Evolutionary conservation across 1,140 invertebrate genomes (phyloP).

Genomic region (Eubasilissa regina): DNA sequence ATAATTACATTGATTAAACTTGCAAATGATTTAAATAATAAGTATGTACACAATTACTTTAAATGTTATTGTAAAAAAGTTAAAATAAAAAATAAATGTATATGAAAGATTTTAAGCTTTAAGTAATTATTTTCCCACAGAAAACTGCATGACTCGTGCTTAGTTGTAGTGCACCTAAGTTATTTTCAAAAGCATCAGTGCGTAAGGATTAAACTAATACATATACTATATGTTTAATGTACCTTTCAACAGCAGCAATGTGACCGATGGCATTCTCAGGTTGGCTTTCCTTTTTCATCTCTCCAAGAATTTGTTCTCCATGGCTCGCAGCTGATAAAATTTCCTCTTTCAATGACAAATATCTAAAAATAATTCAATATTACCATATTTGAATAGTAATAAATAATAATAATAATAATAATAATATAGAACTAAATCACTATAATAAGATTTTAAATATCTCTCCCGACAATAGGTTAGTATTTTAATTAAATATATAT

Average conservation of each 20-base stretch:
- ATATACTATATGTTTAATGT: background rate
- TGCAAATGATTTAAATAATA: too few species aligned
- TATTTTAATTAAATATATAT: too few species aligned
- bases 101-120: background rate
- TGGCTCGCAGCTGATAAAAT: constrained; percentile 86
- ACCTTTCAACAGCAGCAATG: constrained; percentile 94
- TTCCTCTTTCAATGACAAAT: constrained; percentile 79
- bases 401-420: too few species aligned
- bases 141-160: constrained; percentile 41
- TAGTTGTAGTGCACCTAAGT: constrained; percentile 40
- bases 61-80: background rate
- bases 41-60: background rate
- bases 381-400: too few species aligned
- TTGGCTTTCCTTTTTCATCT: constrained; percentile 74
- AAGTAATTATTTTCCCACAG: constrained; percentile 49
- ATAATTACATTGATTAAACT: too few species aligned
- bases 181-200: constrained; percentile 57
- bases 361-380: constrained; percentile 63
- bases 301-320: constrained; percentile 86
- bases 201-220: constrained; percentile 53
- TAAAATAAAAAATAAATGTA: background rate
- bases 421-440: too few species aligned
- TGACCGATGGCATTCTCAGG: constrained; percentile 86
- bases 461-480: too few species aligned
- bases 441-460: too few species aligned